Percentiles rank a stretch among this genome's conserved stretches.
Conservation (phyloP, 2,888 invertebrate genomes). For the Drosophila paranaensis region DNA sequence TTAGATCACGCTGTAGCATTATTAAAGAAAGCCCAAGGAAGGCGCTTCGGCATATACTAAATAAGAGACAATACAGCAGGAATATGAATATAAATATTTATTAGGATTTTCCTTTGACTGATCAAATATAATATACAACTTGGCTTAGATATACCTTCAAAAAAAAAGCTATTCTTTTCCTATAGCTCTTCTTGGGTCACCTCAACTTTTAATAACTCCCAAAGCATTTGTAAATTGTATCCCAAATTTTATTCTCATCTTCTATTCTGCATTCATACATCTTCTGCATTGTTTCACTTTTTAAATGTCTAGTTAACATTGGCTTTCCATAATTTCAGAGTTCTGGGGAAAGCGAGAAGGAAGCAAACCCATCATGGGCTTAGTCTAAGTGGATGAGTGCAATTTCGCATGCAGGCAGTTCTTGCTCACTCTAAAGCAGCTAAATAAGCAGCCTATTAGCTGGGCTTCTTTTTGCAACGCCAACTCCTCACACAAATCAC, state of each 20-base stretch:
- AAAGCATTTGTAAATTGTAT: not conserved
- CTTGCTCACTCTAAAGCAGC: conserved; percentile 26
- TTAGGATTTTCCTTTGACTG: too few species aligned
- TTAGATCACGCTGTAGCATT: too few species aligned
- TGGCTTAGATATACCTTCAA: not conserved
- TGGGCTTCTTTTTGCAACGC: conserved; percentile 38
- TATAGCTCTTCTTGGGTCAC: not conserved
- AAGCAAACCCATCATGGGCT: conserved; percentile 16
- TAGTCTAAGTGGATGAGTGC: conserved; percentile 53
- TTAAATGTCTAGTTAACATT: not conserved
- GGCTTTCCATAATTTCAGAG: conserved; percentile 8
- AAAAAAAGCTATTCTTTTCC: too few species aligned
- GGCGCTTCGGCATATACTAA: too few species aligned
- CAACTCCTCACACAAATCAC: conserved; percentile 41
- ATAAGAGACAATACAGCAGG: too few species aligned
- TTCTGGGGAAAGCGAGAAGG: not conserved
- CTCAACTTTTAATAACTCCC: not conserved
- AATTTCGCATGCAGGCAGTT: conserved; percentile 44
- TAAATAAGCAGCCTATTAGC: conserved; percentile 46
- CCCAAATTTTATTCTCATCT: too few species aligned
- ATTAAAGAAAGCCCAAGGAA: too few species aligned
- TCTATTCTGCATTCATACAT: not conserved
- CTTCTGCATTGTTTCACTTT: not conserved
- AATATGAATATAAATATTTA: too few species aligned
- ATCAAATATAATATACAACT: not conserved